Evolutionary conservation across 2,797 vertebrate genomes (phyloP).

Genomic region (Crocodylus rhombifer): DNA sequence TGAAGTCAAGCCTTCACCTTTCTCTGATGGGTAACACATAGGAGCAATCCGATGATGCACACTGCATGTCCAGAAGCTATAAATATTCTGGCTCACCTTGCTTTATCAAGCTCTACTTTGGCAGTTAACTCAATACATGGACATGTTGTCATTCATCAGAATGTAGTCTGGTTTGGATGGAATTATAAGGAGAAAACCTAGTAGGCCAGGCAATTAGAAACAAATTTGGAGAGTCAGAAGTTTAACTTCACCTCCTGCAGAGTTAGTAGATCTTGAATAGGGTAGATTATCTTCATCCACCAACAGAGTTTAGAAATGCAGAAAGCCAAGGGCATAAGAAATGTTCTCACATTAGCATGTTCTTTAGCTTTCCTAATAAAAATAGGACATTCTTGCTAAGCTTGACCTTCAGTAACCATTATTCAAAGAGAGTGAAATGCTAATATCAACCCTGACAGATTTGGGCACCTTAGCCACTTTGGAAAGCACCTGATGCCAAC

Average conservation of each 20-base stretch:
- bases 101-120: not conserved
- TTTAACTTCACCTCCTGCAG: not conserved
- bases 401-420: not conserved
- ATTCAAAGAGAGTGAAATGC: not conserved
- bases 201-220: not conserved
- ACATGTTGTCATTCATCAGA: not conserved
- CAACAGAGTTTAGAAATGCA: not conserved
- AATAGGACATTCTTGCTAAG: not conserved
- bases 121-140: not conserved
- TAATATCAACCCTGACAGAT: not conserved
- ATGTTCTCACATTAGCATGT: not conserved
- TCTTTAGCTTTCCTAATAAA: not conserved
- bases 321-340: not conserved
- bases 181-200: not conserved
- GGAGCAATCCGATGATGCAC: not conserved
- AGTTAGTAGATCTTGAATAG: not conserved
- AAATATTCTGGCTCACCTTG: not conserved
- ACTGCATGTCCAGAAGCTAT: not conserved
- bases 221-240: not conserved
- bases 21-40: slow-evolving; percentile 5
- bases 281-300: not conserved
- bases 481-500: not conserved
- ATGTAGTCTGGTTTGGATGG: not conserved
- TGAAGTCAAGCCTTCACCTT: not conserved
- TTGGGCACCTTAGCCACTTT: not conserved